phyloP scores from a whole-genome alignment of 2,888 invertebrate species.

The Eurytoma californica region DNA sequence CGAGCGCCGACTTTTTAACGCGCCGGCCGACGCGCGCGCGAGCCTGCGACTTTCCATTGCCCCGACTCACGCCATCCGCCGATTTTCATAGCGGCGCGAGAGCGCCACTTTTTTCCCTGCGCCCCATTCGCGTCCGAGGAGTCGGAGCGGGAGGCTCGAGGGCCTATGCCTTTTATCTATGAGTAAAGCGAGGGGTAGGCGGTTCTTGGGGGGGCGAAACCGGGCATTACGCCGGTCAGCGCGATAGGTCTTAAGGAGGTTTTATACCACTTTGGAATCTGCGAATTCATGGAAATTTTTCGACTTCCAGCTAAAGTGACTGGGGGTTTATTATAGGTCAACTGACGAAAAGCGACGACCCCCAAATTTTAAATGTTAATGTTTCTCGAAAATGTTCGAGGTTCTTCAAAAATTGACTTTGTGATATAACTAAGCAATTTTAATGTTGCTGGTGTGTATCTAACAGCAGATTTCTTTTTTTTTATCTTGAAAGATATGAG shows the following conservation, averaged over 20 bases:
- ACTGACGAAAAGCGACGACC: conserved; percentile 22
- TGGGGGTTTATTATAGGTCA: conserved; percentile 6
- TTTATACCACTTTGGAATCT: background rate
- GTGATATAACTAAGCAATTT: no score
- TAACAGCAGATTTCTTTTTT: no score
- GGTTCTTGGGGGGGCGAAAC: background rate
- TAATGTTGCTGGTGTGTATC: no score
- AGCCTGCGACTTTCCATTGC: conserved; percentile 17
- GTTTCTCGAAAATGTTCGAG: background rate
- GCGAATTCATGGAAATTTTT: conserved; percentile 36
- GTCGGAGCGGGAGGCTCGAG: no score
- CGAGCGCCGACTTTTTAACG: conserved; percentile 37
- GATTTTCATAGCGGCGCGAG: background rate
- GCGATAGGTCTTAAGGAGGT: background rate
- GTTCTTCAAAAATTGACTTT: no score
- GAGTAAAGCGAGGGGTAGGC: background rate
- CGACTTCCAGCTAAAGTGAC: background rate
- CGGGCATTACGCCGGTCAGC: conserved; percentile 3
- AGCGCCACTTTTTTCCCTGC: background rate
- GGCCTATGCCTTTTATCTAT: background rate
- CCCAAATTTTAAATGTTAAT: background rate
- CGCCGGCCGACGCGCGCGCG: background rate
- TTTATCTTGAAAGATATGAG: no score
- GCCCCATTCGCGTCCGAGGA: no score
- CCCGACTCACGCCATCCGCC: conserved; percentile 33